Base-by-base conservation (phyloP, 1,140 invertebrate genomes). In the Bacillus rossius region DNA sequence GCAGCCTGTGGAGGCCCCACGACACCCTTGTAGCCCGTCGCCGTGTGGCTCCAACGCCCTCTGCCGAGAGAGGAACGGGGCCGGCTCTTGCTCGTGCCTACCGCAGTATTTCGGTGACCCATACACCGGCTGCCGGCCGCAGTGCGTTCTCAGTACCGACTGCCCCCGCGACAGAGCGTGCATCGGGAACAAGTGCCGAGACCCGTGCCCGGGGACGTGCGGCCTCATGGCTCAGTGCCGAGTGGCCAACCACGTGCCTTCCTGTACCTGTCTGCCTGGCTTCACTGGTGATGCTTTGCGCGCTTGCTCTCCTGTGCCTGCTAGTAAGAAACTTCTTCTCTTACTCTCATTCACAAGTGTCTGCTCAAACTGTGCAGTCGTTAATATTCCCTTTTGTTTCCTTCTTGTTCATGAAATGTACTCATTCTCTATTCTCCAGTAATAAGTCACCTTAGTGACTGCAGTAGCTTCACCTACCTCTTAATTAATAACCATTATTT, bases 101-200 rank as follows among this genome's bases (percentile, higher is more conserved):
- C 50, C 63, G n/a, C 63, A 64, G 10, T 75, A 71, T 57, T 61
- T 72, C 38, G 75, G 74, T 45, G 61, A 72, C 23, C 69, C 74
- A 13, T 65, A 59, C 42, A 58, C 63, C 22, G 62, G 64, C 20
- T 73, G 74, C 54, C 52, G 64, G 3, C 69, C 67, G 4, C 65
- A 71, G 49, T 72, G 70, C 48, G 65, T 65, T 26, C 54, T 68
- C 8, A 71, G 71, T 59, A 59, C 65, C 13, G 75, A 77, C 16
- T 76, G 74, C 59, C 65, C 69, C n/a, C 65, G 59, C 38, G 64
- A 71, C 56, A 67, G 69, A 52, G 72, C 72, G 13, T 77, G 75
- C 60, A 66, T 73, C 14, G 67, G 71, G 19, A 65, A 67, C 45
- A 69, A 69, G 55, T 74, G 72, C 48, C 59, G 65, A 38, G 67